phyloP scores from a whole-genome alignment of 2,888 invertebrate species.

The Cephus spinipes region DNA sequence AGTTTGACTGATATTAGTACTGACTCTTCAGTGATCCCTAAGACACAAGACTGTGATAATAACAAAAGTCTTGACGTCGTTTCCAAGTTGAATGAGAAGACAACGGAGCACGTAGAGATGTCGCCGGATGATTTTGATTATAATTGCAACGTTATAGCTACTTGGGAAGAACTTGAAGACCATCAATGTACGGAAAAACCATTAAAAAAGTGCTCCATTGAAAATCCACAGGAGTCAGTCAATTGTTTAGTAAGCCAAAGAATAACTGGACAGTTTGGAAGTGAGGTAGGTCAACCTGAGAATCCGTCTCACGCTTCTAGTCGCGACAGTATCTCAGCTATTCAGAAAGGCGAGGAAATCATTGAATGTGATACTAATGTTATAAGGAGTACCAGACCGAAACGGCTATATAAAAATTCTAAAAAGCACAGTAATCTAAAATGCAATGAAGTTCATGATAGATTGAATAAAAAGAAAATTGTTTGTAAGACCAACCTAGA shows the following conservation, averaged over 20 bases:
- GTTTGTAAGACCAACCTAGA: conserved; percentile 1
- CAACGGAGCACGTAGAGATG: not conserved
- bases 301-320: not conserved
- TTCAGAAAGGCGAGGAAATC: not conserved
- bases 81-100: not conserved
- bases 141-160: conserved; percentile 38
- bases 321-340: not conserved
- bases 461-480: not conserved
- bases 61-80: not conserved
- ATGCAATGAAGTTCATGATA: conserved; percentile 8
- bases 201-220: not conserved
- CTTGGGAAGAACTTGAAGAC: conserved; percentile 37
- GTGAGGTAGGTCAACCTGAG: not conserved
- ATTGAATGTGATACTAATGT: not conserved
- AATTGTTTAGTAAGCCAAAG: not conserved
- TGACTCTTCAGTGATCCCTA: not conserved
- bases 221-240: not conserved
- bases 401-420: not conserved
- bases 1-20: not conserved
- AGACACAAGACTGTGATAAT: not conserved
- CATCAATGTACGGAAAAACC: conserved; percentile 18
- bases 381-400: not conserved
- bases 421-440: not conserved
- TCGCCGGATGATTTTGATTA: conserved; percentile 31
- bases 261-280: not conserved